These are phyloP conservation scores for Himalopsyche tibetana DNA, from an alignment of 2,888 invertebrate species.

Conservation along the genomic window DNA sequence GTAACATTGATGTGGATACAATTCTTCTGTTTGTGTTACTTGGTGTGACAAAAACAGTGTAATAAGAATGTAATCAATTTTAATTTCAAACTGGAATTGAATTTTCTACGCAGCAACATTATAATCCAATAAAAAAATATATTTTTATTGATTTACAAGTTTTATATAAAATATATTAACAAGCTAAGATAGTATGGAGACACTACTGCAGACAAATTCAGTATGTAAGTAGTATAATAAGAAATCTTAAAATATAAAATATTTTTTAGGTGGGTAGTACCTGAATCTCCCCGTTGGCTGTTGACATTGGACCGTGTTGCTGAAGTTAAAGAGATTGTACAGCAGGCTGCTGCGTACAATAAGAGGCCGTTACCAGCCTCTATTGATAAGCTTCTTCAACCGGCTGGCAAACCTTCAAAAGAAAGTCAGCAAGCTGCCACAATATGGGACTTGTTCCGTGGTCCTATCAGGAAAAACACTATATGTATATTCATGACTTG, in stretches of 20 bases:
- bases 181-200: no score
- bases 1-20: no score
- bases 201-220: no score
- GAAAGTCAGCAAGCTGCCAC: conserved; percentile 76
- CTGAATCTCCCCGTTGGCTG: conserved; percentile 89
- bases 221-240: no score
- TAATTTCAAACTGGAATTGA: neutral
- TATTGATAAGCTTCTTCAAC: conserved; percentile 82
- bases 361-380: conserved; percentile 80
- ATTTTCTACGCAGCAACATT: no score
- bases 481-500: conserved; percentile 84
- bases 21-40: no score
- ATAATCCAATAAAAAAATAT: no score
- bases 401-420: conserved; percentile 73
- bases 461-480: conserved; percentile 81
- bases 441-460: conserved; percentile 81
- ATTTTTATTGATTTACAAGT: no score
- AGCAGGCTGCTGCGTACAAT: conserved; percentile 82
- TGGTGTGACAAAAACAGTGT: no score
- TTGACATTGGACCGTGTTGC: conserved; percentile 84
- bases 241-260: no score
- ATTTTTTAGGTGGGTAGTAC: conserved; percentile 82
- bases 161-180: no score
- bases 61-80: neutral
- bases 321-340: conserved; percentile 81